These are phyloP conservation scores for Ditula angustiorana DNA, from an alignment of 2,888 invertebrate species.

Conservation along the genomic window DNA sequence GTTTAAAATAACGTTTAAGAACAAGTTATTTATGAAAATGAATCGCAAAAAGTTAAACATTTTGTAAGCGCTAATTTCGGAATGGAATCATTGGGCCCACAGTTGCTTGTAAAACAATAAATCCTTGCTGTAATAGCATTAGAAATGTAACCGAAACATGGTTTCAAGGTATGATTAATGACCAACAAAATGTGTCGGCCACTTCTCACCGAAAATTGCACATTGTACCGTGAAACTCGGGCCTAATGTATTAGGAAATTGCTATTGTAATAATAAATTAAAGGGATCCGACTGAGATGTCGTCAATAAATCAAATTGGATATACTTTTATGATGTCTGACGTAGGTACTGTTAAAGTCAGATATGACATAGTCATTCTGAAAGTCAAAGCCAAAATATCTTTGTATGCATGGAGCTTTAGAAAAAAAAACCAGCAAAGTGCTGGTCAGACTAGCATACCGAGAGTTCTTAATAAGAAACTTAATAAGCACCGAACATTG, in stretches of 20 bases:
- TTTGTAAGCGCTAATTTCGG: conserved; percentile 4
- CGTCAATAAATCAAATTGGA: neutral
- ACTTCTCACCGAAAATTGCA: conserved; percentile 23
- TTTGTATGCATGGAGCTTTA: too few species aligned
- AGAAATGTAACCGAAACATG: conserved; percentile 22
- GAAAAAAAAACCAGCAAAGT: too few species aligned
- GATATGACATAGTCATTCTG: too few species aligned
- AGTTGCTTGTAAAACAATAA: conserved; percentile 25
- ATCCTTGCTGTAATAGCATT: conserved; percentile 21
- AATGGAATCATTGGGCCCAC: conserved; percentile 5
- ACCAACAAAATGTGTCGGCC: conserved; percentile 10
- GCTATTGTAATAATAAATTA: conserved; percentile 2
- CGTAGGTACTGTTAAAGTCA: too few species aligned
- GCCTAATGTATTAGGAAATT: neutral
- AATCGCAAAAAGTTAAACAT: conserved; percentile 7
- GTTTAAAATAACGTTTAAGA: conserved; percentile 1
- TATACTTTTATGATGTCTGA: neutral
- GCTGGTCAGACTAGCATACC: too few species aligned
- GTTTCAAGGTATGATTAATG: conserved; percentile 30
- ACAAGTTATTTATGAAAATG: conserved; percentile 1
- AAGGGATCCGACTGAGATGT: neutral
- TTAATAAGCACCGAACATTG: too few species aligned
- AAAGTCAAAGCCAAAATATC: neutral
- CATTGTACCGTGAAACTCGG: neutral
- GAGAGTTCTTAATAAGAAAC: too few species aligned